Percentiles rank a stretch among this genome's conserved stretches.
Conservation (phyloP, 2,113 vertebrate genomes). For the Talpa occidentalis region DNA sequence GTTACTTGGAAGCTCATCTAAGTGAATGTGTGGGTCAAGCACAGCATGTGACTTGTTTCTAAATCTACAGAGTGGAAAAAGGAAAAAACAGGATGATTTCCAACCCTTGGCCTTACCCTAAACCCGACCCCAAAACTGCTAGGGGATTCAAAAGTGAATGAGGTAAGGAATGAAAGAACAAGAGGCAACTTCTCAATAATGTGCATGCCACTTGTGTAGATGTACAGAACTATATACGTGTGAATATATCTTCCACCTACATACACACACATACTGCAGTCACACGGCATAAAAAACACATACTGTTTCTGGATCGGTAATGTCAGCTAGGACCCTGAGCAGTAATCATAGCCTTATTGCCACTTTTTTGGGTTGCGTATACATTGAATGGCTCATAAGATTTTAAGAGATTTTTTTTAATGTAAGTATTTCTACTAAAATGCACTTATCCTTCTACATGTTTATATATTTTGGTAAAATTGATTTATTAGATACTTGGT, state of each 20-base stretch:
- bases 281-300: constrained; percentile 29
- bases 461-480: constrained; percentile 71
- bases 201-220: constrained; percentile 69
- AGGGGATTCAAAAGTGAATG: not conserved
- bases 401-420: constrained; percentile 73
- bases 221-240: constrained; percentile 38
- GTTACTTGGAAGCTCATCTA: not conserved
- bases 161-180: not conserved
- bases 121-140: not conserved
- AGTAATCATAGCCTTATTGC: constrained; percentile 11
- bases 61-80: not conserved
- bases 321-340: not conserved
- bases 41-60: not conserved
- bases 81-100: not conserved
- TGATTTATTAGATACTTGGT: constrained; percentile 59
- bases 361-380: constrained; percentile 1
- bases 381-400: constrained; percentile 47
- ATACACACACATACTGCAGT: not conserved
- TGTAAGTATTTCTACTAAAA: constrained; percentile 55
- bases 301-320: not conserved
- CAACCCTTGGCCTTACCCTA: not conserved
- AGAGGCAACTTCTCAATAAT: not conserved
- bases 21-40: too few relatives aligned
- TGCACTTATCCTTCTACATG: constrained; percentile 69
- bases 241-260: constrained; percentile 22